phyloP scores from a whole-genome alignment of 1,140 invertebrate genomes.

The Geopemphigus sp. region DNA sequence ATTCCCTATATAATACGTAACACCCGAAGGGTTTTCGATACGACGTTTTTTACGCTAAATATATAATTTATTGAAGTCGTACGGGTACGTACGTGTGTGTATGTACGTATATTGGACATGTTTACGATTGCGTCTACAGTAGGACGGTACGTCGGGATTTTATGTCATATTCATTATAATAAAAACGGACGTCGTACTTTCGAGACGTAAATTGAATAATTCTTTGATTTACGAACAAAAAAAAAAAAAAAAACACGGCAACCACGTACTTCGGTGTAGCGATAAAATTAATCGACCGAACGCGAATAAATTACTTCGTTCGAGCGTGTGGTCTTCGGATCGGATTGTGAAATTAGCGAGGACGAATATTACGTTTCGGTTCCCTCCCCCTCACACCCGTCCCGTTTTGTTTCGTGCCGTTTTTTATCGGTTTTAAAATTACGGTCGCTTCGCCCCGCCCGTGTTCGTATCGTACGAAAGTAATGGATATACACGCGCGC shows the following conservation, averaged over 20 bases:
- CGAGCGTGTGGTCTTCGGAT: neutral
- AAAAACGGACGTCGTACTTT: constrained; percentile 1
- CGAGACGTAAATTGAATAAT: constrained; percentile 21
- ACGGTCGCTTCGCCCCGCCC: neutral
- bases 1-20: too few relatives aligned
- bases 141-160: too few relatives aligned
- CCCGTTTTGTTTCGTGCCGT: too few relatives aligned
- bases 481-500: neutral
- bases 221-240: constrained; percentile 28
- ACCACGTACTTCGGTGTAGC: neutral
- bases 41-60: too few relatives aligned
- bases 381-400: neutral
- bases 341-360: constrained; percentile 2
- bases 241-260: neutral
- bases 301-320: constrained; percentile 22
- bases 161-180: constrained; percentile 8
- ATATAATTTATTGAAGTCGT: too few relatives aligned
- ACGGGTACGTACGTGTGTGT: too few relatives aligned
- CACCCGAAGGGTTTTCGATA: too few relatives aligned
- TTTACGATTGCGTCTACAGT: neutral
- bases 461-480: neutral
- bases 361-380: neutral
- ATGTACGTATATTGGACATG: too few relatives aligned
- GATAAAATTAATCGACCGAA: constrained; percentile 31
- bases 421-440: constrained; percentile 24